These are phyloP conservation scores for Bombus confusus DNA, from an alignment of 1,140 invertebrate genomes.

Conservation along the genomic window DNA sequence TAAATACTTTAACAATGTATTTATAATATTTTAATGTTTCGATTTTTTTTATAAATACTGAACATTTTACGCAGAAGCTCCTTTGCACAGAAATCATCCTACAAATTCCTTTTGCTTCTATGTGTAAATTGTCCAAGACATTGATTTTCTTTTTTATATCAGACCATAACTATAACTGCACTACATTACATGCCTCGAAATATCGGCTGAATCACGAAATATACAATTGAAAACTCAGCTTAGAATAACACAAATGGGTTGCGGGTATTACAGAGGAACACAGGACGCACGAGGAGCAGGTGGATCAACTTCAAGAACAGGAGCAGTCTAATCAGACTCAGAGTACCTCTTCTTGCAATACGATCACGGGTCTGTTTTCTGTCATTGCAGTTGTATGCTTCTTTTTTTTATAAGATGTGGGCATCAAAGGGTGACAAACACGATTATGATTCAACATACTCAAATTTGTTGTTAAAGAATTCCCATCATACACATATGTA, in stretches of 20 bases:
- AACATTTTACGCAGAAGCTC: conserved; percentile 17
- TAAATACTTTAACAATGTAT: conserved; percentile 38
- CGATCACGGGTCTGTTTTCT: conserved; percentile 81
- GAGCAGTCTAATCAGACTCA: conserved; percentile 79
- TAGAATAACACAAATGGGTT: conserved; percentile 79
- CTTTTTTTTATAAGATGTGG: conserved; percentile 53
- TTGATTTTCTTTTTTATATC: conserved; percentile 43
- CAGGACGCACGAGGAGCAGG: conserved; percentile 77
- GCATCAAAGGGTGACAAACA: conserved; percentile 39
- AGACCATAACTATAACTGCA: conserved; percentile 36
- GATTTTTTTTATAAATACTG: conserved; percentile 5
- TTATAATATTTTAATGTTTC: conserved; percentile 21
- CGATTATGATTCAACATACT: not conserved
- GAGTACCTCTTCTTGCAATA: conserved; percentile 80
- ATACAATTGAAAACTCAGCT: conserved; percentile 53
- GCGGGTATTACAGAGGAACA: conserved; percentile 81
- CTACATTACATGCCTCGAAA: conserved; percentile 46
- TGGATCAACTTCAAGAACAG: conserved; percentile 78
- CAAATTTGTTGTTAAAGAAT: not conserved
- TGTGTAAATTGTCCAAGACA: conserved; percentile 27
- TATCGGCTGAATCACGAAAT: conserved; percentile 48
- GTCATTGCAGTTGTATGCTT: conserved; percentile 79
- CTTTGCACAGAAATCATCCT: conserved; percentile 25
- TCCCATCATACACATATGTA: not conserved
- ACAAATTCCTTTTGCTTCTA: conserved; percentile 34